These are phyloP conservation scores for Dinothrombium tinctorium DNA, from an alignment of 1,140 invertebrate genomes.

Conservation along the genomic window DNA sequence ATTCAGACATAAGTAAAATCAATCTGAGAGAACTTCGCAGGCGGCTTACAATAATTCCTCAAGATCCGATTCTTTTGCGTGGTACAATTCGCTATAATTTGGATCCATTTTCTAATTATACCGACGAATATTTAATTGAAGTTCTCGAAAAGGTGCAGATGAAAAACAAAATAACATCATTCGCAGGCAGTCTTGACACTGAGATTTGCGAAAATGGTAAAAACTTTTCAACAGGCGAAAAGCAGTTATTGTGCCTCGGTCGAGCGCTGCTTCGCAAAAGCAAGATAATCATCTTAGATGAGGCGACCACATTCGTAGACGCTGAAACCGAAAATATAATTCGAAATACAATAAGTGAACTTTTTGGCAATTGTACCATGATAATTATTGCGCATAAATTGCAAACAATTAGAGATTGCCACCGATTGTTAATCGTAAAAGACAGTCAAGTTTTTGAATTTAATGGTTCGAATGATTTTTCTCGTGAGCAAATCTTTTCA, in stretches of 20 bases:
- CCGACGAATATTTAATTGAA: slow-evolving; percentile 48
- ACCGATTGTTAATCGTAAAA: too few species aligned
- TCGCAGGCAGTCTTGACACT: too few species aligned
- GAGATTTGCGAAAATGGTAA: too few species aligned
- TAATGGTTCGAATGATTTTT: too few species aligned
- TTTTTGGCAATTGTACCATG: slow-evolving; percentile 1
- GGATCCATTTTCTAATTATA: slow-evolving; percentile 43
- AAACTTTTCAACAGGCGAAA: slow-evolving; percentile 42
- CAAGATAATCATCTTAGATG: slow-evolving; percentile 40
- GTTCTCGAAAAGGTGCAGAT: slow-evolving; percentile 29
- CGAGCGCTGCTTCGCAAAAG: slow-evolving; percentile 39
- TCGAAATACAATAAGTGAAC: slow-evolving; percentile 18
- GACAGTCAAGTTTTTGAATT: too few species aligned
- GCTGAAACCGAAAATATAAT: slow-evolving; percentile 28
- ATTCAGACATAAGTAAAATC: not conserved
- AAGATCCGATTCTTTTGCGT: slow-evolving; percentile 40
- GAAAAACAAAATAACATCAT: too few species aligned
- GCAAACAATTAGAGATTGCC: too few species aligned
- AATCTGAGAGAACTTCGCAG: slow-evolving; percentile 22
- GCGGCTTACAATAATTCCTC: slow-evolving; percentile 40
- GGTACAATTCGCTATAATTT: slow-evolving; percentile 50
- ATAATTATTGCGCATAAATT: slow-evolving; percentile 24
- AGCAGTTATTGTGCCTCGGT: slow-evolving; percentile 45
- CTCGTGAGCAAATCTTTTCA: too few species aligned
- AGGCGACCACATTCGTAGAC: slow-evolving; percentile 56